A percentile compares a stretch with the other conserved stretches of the same genome.
Evolutionary conservation across 2,113 vertebrate genomes (phyloP).

Genomic region (Macrotis lagotis): DNA sequence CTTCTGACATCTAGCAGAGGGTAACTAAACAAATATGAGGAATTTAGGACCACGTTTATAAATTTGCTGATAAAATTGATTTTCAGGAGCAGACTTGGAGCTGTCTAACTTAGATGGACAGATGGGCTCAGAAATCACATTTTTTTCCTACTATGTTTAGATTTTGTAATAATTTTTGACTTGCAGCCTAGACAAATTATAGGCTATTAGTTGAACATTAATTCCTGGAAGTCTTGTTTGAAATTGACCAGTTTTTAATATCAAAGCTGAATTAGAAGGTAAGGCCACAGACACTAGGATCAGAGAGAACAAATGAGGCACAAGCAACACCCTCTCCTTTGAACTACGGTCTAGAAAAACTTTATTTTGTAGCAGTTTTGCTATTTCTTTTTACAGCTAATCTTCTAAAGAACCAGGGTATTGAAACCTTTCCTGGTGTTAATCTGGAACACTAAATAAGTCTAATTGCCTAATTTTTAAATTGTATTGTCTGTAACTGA

Average conservation of each 20-base stretch:
- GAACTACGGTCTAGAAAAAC: neutral
- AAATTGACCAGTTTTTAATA: slow-evolving; percentile 35
- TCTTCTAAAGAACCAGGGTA: neutral
- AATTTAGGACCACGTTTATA: slow-evolving; percentile 56
- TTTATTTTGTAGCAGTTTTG: neutral
- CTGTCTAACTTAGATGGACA: slow-evolving; percentile 53
- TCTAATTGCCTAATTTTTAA: slow-evolving; percentile 7
- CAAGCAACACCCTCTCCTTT: neutral
- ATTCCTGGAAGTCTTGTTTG: slow-evolving; percentile 4
- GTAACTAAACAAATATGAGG: slow-evolving; percentile 49
- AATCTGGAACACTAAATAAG: neutral
- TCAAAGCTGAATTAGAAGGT: slow-evolving; percentile 8
- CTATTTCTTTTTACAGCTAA: neutral
- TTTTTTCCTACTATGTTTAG: slow-evolving; percentile 54
- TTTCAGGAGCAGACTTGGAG: slow-evolving; percentile 50
- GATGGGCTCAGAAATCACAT: slow-evolving; percentile 59
- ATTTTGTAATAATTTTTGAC: slow-evolving; percentile 22
- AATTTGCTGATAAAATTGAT: slow-evolving; percentile 63
- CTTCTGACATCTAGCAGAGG: slow-evolving; percentile 38
- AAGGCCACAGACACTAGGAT: neutral
- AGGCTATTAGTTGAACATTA: slow-evolving; percentile 41
- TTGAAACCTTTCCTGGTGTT: slow-evolving; percentile 6
- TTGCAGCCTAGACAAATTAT: neutral
- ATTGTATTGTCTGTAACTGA: neutral
- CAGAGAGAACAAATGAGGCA: neutral